Evolutionary conservation across 2,113 vertebrate genomes (phyloP).

Genomic region (Clarias gariepinus): DNA sequence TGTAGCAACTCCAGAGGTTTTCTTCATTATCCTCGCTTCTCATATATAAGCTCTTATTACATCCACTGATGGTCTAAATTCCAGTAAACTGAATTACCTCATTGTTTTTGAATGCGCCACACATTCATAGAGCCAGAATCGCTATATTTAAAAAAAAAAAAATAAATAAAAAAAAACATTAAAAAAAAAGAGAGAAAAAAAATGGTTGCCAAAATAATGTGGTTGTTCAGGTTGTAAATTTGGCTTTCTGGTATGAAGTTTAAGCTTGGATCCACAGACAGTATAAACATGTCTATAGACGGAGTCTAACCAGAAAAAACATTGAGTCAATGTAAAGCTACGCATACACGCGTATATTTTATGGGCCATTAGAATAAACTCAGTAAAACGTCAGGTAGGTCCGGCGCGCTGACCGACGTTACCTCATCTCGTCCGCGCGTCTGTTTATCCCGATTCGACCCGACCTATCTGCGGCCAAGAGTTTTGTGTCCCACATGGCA

Average conservation of each 20-base stretch:
- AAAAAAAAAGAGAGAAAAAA: background rate
- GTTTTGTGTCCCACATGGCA: background rate
- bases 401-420: background rate
- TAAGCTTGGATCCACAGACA: slow-evolving; percentile 27
- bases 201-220: background rate
- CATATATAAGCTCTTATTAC: background rate
- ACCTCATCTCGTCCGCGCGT: slow-evolving; percentile 6
- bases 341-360: slow-evolving; percentile 3
- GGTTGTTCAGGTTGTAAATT: slow-evolving; percentile 14
- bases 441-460: slow-evolving; percentile 15
- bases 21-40: background rate
- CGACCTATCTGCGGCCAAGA: background rate
- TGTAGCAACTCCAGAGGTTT: slow-evolving; percentile 2
- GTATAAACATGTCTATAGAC: slow-evolving; percentile 21
- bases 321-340: slow-evolving; percentile 35
- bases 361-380: slow-evolving; percentile 31
- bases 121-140: background rate
- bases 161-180: background rate
- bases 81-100: slow-evolving; percentile 7
- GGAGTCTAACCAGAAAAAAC: slow-evolving; percentile 17
- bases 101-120: background rate
- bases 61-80: background rate
- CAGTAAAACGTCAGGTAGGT: slow-evolving; percentile 20
- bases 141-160: background rate
- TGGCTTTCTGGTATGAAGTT: background rate